Base-by-base conservation (phyloP, 2,113 vertebrate species). In the Mastomys natalensis region DNA sequence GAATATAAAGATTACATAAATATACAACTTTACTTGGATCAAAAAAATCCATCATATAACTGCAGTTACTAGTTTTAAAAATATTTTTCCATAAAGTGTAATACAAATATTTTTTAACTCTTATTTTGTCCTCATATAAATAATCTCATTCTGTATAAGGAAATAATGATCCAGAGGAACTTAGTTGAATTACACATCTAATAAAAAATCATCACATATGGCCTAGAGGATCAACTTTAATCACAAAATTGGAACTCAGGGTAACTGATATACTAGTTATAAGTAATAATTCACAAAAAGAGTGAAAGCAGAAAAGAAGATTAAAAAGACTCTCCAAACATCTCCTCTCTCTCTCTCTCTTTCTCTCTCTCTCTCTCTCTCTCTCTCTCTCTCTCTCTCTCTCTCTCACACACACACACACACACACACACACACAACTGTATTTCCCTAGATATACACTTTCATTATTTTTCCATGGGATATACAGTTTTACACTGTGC, bases 401-500 rank as follows among this genome's bases (percentile, higher is more conserved):
- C n/a, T n/a, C n/a, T n/a, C n/a, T n/a, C n/a, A n/a, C 51, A 55
- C 76, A 15, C 26, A 74, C n/a, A 73, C 40, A 45, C 70, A 40
- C 70, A 40, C 70, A 73, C 45, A 31, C 45, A 48, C 76, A 51
- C 76, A 78, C 29, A 77, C 76, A 40, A 7, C 13, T 19, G 7
- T 85, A 76, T 66, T 93, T 93, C 62, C 24, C 55, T 74, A 29
- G 58, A 92, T 64, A 48, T 1, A 93, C 76, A 86, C 10, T 77
- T 92, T 51, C 19, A 88, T 91, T 94, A 40, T 62, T 94, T 93
- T 89, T 92, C 15, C 66, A 76, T 76, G 34, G 13, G 8, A 55
- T 55, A 24, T 78, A 2, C 24, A 94, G 45, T 89, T 60, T 91
- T 73, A 86, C 43, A 48, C n/a, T 90, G 88, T 76, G 43, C 37